phyloP scores from a whole-genome alignment of 2,113 vertebrate genomes.

The Cranoglanis bouderius region DNA sequence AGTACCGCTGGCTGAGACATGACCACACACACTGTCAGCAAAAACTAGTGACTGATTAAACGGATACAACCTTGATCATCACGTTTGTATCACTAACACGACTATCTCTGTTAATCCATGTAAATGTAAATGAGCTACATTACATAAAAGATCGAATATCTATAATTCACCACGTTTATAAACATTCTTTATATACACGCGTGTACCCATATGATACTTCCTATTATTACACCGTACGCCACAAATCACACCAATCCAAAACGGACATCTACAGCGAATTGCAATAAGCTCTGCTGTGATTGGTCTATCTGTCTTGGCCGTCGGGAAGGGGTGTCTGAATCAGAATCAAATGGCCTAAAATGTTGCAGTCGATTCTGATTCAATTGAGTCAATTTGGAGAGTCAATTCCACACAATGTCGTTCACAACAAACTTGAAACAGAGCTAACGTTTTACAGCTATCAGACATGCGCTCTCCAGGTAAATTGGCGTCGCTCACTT shows the following conservation, averaged over 20 bases:
- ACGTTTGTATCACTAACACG: not conserved
- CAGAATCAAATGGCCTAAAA: not conserved
- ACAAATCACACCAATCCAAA: slow-evolving; percentile 25
- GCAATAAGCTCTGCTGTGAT: slow-evolving; percentile 36
- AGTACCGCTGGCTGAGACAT: slow-evolving; percentile 63
- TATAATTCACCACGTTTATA: too few species aligned
- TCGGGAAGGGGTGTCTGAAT: not conserved
- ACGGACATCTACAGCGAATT: not conserved
- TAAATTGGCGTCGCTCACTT: not conserved
- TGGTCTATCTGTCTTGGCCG: not conserved
- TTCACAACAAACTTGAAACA: not conserved
- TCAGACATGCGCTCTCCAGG: not conserved
- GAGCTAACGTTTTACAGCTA: not conserved
- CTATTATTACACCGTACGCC: not conserved
- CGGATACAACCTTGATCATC: not conserved
- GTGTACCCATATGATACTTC: not conserved
- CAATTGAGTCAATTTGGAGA: not conserved
- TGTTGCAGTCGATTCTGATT: not conserved
- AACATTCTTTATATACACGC: not conserved
- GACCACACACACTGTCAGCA: not conserved
- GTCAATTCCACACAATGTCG: not conserved
- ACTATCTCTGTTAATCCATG: not conserved
- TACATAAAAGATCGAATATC: not conserved
- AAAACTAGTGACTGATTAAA: not conserved
- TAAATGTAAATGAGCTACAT: not conserved